Evolutionary conservation across 1,140 invertebrate genomes (phyloP), one percentile per base, ranked within the genome.

Genomic region (Eurosta solidaginis): DNA sequence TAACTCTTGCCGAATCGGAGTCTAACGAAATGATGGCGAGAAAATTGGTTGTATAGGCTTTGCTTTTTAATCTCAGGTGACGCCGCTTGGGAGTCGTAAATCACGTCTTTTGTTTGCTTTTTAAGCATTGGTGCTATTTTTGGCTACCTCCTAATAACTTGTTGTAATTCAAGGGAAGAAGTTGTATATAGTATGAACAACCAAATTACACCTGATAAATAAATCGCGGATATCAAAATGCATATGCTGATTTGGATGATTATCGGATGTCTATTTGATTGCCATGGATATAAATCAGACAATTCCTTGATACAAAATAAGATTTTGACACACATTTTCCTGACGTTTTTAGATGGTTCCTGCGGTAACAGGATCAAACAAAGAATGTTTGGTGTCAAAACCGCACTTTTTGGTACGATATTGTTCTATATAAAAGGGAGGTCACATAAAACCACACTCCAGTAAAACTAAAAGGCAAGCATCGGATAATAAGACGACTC

Each of bases 11-110:
- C 27, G n/a, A 33, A 68, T 68, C 22, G 33, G 40, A 68, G 59
- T 68, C 17, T 29, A 68, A 68, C 59, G 59, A 68, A 68, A 68
- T 40, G 59, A 22, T 68, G 29, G 33, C 59, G 59, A 68, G 59
- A 68, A 68, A 68, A 68, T 42, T 68, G 59, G 25, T 68, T 68
- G 59, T 42, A 68, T 40, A 33, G 40, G 59, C 59, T 85, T 84
- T 84, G 84, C 81, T 83, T 85, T 85, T 85, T 85, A 85, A 85
- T 85, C 84, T 85, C 84, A 85, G 84, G 84, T 85, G 84, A 85
- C 84, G 84, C 84, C 84, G 84, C 84, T 82, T 85, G 84, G 84
- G 84, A 82, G 84, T 85, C 84, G 83, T 85, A 85, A 85, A 85
- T 85, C 84, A 85, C 73, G 27, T 68, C n/a, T 47, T 76, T 76